phyloP scores from a whole-genome alignment of 2,888 invertebrate species.

The Lepidocyrtinus sp. region DNA sequence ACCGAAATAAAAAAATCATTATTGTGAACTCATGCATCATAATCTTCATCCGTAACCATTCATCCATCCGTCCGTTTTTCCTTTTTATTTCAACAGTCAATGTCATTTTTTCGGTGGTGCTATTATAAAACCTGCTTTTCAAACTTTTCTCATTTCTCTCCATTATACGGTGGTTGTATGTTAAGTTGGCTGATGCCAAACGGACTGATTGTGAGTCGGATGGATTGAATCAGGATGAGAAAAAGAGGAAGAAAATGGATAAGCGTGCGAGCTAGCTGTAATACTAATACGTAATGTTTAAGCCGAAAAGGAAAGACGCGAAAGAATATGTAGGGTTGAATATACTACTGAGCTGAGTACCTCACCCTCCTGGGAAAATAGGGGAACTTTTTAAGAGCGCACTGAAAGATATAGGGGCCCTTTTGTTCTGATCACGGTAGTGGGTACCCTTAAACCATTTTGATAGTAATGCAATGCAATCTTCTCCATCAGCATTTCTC shows the following conservation, averaged over 20 bases:
- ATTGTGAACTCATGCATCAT: conserved; percentile 57
- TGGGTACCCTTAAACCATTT: conserved; percentile 24
- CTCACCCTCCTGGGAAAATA: conserved; percentile 13
- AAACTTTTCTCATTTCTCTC: background rate
- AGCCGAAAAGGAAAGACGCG: conserved; percentile 17
- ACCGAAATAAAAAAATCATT: conserved; percentile 44
- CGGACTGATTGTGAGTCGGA: background rate
- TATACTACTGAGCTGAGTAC: background rate
- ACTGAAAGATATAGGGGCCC: conserved; percentile 13
- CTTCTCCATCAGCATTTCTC: background rate
- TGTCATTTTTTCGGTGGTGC: conserved; percentile 26
- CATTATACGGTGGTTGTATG: background rate
- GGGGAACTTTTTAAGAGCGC: conserved; percentile 28
- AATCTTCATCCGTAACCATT: conserved; percentile 48
- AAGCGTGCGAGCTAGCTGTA: conserved; percentile 43
- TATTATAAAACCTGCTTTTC: background rate
- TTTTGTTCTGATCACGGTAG: conserved; percentile 36
- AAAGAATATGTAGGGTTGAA: background rate
- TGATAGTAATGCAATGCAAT: background rate
- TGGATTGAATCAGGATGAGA: background rate
- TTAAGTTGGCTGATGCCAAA: background rate
- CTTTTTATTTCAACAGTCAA: conserved; percentile 45
- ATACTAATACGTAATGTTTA: background rate
- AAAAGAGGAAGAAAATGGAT: conserved; percentile 22
- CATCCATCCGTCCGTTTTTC: conserved; percentile 35